These are phyloP conservation scores for Caranx ignobilis DNA, from an alignment of 2,113 vertebrate species.

Conservation along the genomic window DNA sequence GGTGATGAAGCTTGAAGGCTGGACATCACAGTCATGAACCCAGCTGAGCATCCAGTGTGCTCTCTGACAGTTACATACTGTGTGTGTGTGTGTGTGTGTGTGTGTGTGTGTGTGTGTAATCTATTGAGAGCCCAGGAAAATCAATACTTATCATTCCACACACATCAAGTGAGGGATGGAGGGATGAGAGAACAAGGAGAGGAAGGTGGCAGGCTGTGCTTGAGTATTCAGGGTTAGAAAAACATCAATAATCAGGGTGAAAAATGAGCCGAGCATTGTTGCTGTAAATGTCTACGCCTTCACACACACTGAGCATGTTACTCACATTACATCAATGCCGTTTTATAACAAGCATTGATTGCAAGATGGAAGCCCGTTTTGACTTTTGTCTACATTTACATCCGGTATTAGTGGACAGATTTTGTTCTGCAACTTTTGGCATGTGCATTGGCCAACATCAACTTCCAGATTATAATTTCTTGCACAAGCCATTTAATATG, in stretches of 20 bases:
- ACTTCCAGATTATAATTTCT: background rate
- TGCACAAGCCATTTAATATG: background rate
- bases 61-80: constrained; percentile 6
- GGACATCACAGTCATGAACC: constrained; percentile 17
- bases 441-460: background rate
- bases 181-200: background rate
- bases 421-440: background rate
- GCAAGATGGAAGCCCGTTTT: background rate
- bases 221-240: constrained; percentile 50
- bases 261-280: constrained; percentile 29
- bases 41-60: constrained; percentile 1
- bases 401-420: constrained; percentile 2
- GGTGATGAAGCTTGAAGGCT: constrained; percentile 19
- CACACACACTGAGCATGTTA: constrained; percentile 7
- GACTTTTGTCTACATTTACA: too few relatives aligned
- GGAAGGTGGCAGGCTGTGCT: constrained; percentile 46
- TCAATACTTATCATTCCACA: constrained; percentile 67
- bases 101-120: constrained; percentile 21
- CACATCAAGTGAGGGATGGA: constrained; percentile 31
- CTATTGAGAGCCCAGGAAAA: constrained; percentile 34
- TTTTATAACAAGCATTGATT: constrained; percentile 1
- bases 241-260: constrained; percentile 43
- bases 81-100: constrained; percentile 32
- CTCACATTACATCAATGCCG: background rate
- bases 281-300: constrained; percentile 15